Evolutionary conservation across 2,797 vertebrate genomes (phyloP).

Genomic region (Tenualosa thibaudeaui): DNA sequence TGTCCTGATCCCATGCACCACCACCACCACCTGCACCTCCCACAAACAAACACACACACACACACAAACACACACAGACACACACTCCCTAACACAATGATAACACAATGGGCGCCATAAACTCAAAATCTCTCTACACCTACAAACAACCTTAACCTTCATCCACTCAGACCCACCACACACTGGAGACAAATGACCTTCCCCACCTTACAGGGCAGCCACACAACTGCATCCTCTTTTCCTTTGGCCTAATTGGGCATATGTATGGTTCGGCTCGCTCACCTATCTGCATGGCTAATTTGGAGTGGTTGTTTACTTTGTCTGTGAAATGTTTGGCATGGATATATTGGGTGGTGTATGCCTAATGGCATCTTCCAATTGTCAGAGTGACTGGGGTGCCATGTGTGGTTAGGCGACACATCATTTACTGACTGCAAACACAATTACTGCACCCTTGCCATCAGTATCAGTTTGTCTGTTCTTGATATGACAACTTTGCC

Average conservation of each 20-base stretch:
- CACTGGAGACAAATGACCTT: constrained; percentile 8
- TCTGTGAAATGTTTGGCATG: not conserved
- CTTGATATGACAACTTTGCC: not conserved
- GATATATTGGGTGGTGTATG: not conserved
- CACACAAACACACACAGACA: not conserved
- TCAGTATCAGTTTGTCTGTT: constrained; percentile 1
- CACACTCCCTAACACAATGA: not conserved
- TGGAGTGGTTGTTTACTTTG: not conserved
- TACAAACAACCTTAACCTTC: constrained; percentile 9
- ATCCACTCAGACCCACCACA: not conserved
- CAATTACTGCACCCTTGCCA: not conserved
- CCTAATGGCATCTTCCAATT: not conserved
- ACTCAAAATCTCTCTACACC: not conserved
- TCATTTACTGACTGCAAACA: not conserved
- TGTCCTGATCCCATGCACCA: not conserved
- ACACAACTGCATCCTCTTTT: constrained; percentile 15
- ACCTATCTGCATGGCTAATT: not conserved
- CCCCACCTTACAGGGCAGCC: not conserved
- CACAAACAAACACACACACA: not conserved
- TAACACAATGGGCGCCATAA: too few species aligned
- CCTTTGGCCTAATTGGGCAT: constrained; percentile 41
- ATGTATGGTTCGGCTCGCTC: constrained; percentile 25
- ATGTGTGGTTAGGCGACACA: not conserved
- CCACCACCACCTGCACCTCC: not conserved
- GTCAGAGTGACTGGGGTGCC: not conserved